Base-by-base conservation (phyloP, 2,888 invertebrate genomes). In the Xestia xanthographa region DNA sequence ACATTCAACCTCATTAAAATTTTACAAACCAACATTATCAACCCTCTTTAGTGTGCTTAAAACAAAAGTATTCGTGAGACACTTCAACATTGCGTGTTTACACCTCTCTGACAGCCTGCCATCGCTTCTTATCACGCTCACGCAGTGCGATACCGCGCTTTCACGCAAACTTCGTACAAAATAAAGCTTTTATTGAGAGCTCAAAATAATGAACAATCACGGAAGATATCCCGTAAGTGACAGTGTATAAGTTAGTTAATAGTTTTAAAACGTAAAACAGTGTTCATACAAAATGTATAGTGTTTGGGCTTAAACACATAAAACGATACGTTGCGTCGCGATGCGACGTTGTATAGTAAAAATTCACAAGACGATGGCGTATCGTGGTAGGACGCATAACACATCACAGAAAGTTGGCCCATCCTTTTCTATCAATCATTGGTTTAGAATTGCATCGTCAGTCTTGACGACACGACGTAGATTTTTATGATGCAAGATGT, bases 41-140 rank as follows among this genome's bases (percentile, higher is more conserved):
- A 67, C 17, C 6, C 22, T 34, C 53, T 73, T 48, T 38, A 65
- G 9, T 48, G 26, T 48, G 14, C 56, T 65, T 65, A 6, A 45
- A 75, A 56, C 3, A 14, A 45, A 75, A 38, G 43, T 75, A 53
- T 22, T 14, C 0, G 29, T 22, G 26, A 65, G 26, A 43, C 58
- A 50, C 76, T 81, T 66, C n/a, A 66, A 66, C 20, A 45, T 81
- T 50, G 75, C 75, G 43, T 60, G 66, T 50, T 34, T 26, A 66
- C 34, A 43, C 14, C 22, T 22, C 11, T 65, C 9, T 48, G 20
- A 34, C 34, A 43, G 26, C n/a, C 14, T 50, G 22, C 17, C 26
- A 43, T 53, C 8, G 75, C n/a, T 81, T 20, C 43, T 50, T 75
- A 80, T 50, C 75, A 80, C 43, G 75, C 26, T 50, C 75, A 80